Base-by-base conservation (phyloP, 2,888 invertebrate species). In the Autographa pulchrina region DNA sequence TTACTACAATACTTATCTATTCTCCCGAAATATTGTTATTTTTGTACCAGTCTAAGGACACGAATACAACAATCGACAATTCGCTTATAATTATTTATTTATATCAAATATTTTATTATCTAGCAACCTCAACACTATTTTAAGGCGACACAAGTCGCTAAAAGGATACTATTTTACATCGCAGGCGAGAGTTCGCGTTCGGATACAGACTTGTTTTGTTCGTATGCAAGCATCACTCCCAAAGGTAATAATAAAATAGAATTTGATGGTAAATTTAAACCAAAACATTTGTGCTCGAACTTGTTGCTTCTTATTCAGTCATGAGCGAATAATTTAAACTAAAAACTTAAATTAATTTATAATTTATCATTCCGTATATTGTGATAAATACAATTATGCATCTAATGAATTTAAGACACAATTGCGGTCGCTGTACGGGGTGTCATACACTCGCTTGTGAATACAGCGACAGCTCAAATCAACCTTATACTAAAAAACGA, bases 11-110 rank as follows among this genome's bases (percentile, higher is more conserved):
- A 89, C 88, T 86, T 87, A 86, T 70, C 79, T 85, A 78, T 72
- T 75, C 66, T 78, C 72, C 75, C 74, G 78, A 85, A 84, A 85
- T 83, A 77, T 82, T 80, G 77, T 80, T 78, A 82, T 81, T 78
- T 88, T 87, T 89, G 88, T 89, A 89, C 87, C 86, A 83, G 84
- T 86, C 85, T 85, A 82, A 76, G 75, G 78, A 86, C 87, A 87
- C 78, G 70, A 85, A 84, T 83, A 83, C 86, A 84, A 85, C 86
- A 83, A 83, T 82, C 82, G 79, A 82, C 82, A 81, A 77, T 79
- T 85, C 75, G 68, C 84, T 86, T 83, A 81, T 63, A 80, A 74
- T 80, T 85, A 84, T 73, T 79, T 80, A 85, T 84, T 85, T 87
- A 85, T 85, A 85, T 80, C 72, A 70, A 82, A 82, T 75, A 72